Evolutionary conservation across 2,888 invertebrate genomes (phyloP).

Genomic region (Branchellion lobata): DNA sequence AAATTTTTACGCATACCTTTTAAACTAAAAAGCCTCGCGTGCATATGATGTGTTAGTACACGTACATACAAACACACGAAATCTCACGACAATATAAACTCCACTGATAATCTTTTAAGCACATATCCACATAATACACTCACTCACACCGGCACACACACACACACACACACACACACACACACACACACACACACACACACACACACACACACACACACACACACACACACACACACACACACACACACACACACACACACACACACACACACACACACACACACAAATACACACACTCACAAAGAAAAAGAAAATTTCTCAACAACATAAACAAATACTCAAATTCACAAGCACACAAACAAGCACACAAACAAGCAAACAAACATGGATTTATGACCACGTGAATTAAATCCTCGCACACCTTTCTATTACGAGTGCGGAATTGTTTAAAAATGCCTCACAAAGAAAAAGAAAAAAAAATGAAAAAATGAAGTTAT

Average conservation of each 20-base stretch:
- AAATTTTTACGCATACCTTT: too few species aligned
- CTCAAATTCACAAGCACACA: neutral
- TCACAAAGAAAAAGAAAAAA: too few species aligned
- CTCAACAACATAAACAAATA: neutral
- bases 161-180: neutral
- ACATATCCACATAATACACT: neutral
- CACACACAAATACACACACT: neutral
- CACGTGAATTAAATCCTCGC: neutral
- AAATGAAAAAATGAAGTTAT: too few species aligned
- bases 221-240: slow-evolving; percentile 11
- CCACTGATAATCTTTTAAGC: neutral
- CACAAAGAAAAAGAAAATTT: too few species aligned
- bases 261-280: neutral
- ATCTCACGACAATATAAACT: neutral
- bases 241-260: neutral
- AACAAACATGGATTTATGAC: neutral
- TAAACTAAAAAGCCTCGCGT: too few species aligned
- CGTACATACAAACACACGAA: too few species aligned
- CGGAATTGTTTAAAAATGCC: neutral
- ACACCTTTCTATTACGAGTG: neutral
- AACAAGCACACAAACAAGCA: neutral
- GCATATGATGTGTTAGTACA: too few species aligned
- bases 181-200: neutral
- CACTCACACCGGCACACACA: neutral
- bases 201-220: neutral